Base-by-base conservation (phyloP, 2,797 vertebrate genomes). In the Monodelphis domestica region DNA sequence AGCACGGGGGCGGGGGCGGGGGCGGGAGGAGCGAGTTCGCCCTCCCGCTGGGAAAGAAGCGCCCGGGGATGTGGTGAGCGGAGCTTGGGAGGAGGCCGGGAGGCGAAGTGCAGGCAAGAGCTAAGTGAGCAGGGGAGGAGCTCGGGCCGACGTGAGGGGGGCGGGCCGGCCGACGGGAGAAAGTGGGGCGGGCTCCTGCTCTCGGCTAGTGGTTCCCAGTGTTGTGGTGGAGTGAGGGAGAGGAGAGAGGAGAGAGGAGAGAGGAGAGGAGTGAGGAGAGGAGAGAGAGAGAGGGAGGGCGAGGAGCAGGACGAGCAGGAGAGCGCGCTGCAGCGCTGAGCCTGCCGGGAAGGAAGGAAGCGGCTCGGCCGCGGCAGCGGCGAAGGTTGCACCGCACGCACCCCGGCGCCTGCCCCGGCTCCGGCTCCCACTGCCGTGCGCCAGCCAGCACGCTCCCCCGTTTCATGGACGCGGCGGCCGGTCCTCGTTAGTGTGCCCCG, bases 311-410 rank as follows among this genome's bases (percentile, higher is more conserved):
- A 78, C 63, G 5, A 95, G 91, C 93, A 12, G 88, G 93, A 95
- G 88, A 94, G 96, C 70, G 87, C 87, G 96, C 95, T 93, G 55
- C 93, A 94, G 96, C 98, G 97, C 97, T 97, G 96, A 97, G 97
- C 95, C 96, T 97, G 98, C 97, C 94, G 98, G 98, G 98, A 98
- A 98, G 96, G 91, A 97, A 97, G 97, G 95, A 94, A 97, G 92
- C 95, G 51, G 91, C 94, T 95, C 97, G 93, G 97, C 94, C 95
- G 95, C 97, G 89, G 54, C 95, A 5, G 94, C 96, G 56, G 91
- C 57, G 96, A 97, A 94, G 93, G 97, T 96, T 93, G 95, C 96
- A 88, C 63, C 87, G 88, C 57, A 89, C 93, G 97, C 59, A 54
- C 84, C 94, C 94, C 91, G 95, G 54, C 92, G 94, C 95, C 94